Percentiles rank a stretch among this genome's conserved stretches.
Conservation (phyloP, 2,888 invertebrate species). For the Dioctria rufipes region DNA sequence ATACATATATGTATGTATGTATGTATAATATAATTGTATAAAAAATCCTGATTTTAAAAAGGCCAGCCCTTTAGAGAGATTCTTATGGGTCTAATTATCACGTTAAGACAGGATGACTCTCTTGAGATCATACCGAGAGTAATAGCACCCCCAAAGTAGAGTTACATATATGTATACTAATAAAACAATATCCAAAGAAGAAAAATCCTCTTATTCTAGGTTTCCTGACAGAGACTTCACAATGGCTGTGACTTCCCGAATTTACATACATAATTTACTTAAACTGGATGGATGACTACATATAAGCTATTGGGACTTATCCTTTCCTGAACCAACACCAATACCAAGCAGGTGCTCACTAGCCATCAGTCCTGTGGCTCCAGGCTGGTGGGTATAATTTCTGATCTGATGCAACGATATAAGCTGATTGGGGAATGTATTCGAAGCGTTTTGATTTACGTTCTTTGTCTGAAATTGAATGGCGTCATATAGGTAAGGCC, state of each 20-base stretch:
- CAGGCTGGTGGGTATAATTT: conserved; percentile 94
- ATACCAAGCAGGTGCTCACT: conserved; percentile 77
- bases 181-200: conserved; percentile 27
- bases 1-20: not conserved
- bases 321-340: conserved; percentile 68
- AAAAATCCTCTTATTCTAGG: not conserved
- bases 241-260: not conserved
- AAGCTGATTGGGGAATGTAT: conserved; percentile 90
- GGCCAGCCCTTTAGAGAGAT: conserved; percentile 47
- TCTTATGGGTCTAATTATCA: conserved; percentile 52
- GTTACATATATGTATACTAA: conserved; percentile 10
- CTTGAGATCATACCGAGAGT: conserved; percentile 50
- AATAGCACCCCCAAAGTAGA: conserved; percentile 49
- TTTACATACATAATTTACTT: not conserved
- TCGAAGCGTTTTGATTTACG: conserved; percentile 77
- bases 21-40: not conserved
- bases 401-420: conserved; percentile 97
- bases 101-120: conserved; percentile 52
- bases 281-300: not conserved
- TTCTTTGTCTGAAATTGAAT: conserved; percentile 85
- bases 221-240: conserved; percentile 6
- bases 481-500: conserved; percentile 94
- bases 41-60: conserved; percentile 42
- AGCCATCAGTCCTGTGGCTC: conserved; percentile 78
- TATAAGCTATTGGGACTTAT: conserved; percentile 41